Conservation (phyloP, 2,888 invertebrate genomes). For the Lasioglossum zephyrum region DNA sequence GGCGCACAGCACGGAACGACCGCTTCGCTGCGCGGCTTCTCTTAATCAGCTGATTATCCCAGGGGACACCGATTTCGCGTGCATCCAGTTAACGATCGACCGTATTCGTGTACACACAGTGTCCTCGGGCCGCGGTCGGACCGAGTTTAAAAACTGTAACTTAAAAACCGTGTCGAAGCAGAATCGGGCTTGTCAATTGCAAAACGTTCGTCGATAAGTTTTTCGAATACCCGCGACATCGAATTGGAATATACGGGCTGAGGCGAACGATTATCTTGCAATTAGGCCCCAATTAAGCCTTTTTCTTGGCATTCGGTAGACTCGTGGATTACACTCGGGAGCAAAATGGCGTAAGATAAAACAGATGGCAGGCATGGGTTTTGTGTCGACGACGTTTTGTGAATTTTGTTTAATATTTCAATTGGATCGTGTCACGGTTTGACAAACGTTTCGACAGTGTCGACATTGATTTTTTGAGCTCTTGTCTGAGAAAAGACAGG, state of each 20-base stretch:
- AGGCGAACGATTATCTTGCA: neutral
- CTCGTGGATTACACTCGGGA: neutral
- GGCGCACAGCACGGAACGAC: neutral
- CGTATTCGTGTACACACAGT: neutral
- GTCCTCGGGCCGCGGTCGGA: neutral
- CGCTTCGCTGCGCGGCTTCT: neutral
- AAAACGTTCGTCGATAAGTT: neutral
- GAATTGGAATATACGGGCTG: neutral
- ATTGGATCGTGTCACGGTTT: neutral
- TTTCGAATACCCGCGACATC: neutral
- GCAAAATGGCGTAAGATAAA: neutral
- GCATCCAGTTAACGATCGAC: constrained; percentile 30
- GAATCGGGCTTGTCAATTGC: constrained; percentile 3
- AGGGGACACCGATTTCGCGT: constrained; percentile 23
- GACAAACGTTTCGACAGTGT: too few relatives aligned
- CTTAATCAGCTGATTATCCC: constrained; percentile 40
- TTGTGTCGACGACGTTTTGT: neutral
- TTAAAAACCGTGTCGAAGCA: constrained; percentile 8
- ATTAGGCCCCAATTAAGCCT: neutral
- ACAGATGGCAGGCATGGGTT: neutral
- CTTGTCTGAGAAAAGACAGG: too few relatives aligned
- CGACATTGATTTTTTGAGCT: too few relatives aligned
- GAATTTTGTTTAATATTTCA: neutral
- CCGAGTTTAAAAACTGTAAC: neutral
- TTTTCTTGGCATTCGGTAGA: neutral